A percentile compares a stretch with the other conserved stretches of the same genome.
These are phyloP conservation scores for Pinna nobilis DNA, from an alignment of 1,140 invertebrate species.

Conservation along the genomic window DNA sequence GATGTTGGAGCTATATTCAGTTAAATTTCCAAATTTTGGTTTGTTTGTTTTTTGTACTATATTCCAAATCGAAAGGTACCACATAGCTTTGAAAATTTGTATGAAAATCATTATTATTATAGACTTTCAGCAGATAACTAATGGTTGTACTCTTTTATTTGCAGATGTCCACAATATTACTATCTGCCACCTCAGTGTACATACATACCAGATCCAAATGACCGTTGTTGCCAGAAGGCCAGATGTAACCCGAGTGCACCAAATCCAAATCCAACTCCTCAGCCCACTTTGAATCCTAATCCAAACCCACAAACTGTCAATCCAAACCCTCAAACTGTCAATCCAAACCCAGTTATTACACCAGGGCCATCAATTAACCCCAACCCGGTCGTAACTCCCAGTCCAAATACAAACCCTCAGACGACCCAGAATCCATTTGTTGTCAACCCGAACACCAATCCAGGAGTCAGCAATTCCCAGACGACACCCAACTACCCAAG, in stretches of 20 bases:
- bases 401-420: not conserved
- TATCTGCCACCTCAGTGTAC: conserved; percentile 56
- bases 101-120: too few species aligned
- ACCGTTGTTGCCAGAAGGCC: conserved; percentile 54
- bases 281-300: conserved; percentile 6
- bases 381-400: conserved; percentile 14
- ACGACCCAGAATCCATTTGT: conserved; percentile 21
- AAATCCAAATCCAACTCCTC: conserved; percentile 27
- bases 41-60: too few species aligned
- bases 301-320: not conserved
- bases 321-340: not conserved
- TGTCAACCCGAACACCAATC: conserved; percentile 21
- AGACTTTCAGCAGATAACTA: too few species aligned
- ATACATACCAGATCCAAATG: conserved; percentile 52
- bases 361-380: conserved; percentile 20
- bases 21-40: too few species aligned
- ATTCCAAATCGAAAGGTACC: too few species aligned
- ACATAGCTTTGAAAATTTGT: too few species aligned
- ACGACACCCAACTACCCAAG: conserved; percentile 4
- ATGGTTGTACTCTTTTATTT: not conserved
- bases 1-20: too few species aligned
- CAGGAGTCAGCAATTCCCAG: conserved; percentile 1
- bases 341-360: conserved; percentile 15
- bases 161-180: conserved; percentile 55
- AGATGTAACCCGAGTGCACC: conserved; percentile 43